Conservation (phyloP, 1,140 invertebrate genomes). For the Oncopeltus fasciatus region DNA sequence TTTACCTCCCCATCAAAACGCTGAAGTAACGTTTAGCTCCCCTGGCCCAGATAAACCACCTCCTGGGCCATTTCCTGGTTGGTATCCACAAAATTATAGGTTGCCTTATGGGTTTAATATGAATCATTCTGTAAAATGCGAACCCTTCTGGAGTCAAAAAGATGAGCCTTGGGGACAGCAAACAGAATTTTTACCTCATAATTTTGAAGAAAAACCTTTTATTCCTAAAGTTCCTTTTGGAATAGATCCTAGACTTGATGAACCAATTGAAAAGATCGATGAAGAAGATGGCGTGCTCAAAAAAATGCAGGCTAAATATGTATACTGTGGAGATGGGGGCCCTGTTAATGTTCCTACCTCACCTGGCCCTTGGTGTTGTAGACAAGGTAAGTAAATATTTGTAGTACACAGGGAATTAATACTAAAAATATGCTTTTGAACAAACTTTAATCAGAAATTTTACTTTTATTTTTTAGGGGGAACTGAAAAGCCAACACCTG, state of each 20-base stretch:
- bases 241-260: conserved; percentile 18
- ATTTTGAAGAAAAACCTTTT: neutral
- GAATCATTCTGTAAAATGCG: neutral
- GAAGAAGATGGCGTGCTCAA: conserved; percentile 15
- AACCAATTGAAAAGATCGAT: conserved; percentile 5
- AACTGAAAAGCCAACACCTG: conserved; percentile 47
- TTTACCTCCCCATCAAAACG: neutral
- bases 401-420: no score
- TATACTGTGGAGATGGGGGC: conserved; percentile 50
- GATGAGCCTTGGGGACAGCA: neutral
- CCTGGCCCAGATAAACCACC: neutral
- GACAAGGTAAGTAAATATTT: conserved; percentile 32
- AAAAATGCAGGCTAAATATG: conserved; percentile 29
- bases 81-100: neutral
- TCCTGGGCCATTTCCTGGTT: neutral
- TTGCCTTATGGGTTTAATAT: neutral
- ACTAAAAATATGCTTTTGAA: no score
- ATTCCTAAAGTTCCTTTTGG: conserved; percentile 21
- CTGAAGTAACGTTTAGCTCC: neutral
- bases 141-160: neutral
- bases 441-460: neutral
- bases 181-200: neutral
- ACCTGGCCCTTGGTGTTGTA: conserved; percentile 50
- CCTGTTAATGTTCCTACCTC: conserved; percentile 40
- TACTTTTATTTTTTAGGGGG: conserved; percentile 27